Base-by-base conservation (phyloP, 1,140 invertebrate species). In the Melitaea cinxia region DNA sequence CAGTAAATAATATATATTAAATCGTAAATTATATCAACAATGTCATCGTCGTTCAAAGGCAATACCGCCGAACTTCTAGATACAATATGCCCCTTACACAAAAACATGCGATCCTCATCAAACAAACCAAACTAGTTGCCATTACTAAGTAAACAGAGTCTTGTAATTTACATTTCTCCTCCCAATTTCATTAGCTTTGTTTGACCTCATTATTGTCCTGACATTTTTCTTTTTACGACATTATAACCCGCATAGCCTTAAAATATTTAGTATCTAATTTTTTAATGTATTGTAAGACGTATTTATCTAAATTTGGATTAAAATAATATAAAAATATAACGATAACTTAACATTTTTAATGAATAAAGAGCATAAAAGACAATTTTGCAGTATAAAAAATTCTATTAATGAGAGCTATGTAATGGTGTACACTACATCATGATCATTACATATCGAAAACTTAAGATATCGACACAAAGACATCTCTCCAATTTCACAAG, bases 81-180 rank as follows among this genome's bases (percentile, higher is more conserved):
- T n/a, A n/a, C 17, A 9, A 21, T 45, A 24, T 45, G 24, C 12
- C 55, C n/a, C 37, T 30, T 28, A 57, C 23, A 57, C 39, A 57
- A 57, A 57, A 57, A 57, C 55, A 45, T 42, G 15, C 37, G 55
- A 49, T 49, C 56, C 56, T 58, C 42, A 30, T 49, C 56, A 58
- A 58, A 58, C 56, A 58, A 33, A 58, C 56, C 33, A 47, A 58
- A 49, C 55, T 55, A 54, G 65, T 66, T 66, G 60, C 56, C 42
- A 45, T 54, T 37, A 66, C 55, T 49, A 60, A 60, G 60, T 55
- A 66, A 66, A 66, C 65, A 59, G 28, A 33, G 15, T 21, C 26
- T 26, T 47, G 57, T 61, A 60, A 66, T 63, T 63, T 68, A 68
- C 54, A 68, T 63, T 61, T 37, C 58, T 52, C 26, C 55, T 30